phyloP scores from a whole-genome alignment of 2,888 invertebrate genomes.

The Oscheius onirici region DNA sequence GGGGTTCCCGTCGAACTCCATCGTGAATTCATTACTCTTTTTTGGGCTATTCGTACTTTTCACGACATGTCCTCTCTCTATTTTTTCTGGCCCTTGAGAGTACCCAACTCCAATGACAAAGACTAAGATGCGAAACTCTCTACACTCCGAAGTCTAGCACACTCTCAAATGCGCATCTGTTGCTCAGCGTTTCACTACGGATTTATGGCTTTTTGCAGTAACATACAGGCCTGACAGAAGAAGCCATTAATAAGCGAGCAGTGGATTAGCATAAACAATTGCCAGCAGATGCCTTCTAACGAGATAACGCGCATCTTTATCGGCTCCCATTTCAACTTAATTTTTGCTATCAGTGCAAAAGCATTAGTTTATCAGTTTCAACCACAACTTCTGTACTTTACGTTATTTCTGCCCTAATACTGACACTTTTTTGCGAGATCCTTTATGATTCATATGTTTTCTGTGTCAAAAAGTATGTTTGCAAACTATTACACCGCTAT shows the following conservation, averaged over 20 bases:
- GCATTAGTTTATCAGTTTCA: background rate
- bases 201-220: slow-evolving; percentile 32
- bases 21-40: slow-evolving; percentile 28
- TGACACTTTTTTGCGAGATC: no score
- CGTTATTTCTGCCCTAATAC: background rate
- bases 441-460: slow-evolving; percentile 10
- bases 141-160: background rate
- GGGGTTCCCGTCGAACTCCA: background rate
- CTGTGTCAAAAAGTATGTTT: slow-evolving; percentile 12
- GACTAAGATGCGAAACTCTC: no score
- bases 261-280: slow-evolving; percentile 33
- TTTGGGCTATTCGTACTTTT: background rate
- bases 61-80: background rate
- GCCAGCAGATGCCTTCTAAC: slow-evolving; percentile 27
- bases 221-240: slow-evolving; percentile 30
- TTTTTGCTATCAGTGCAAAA: background rate
- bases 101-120: no score
- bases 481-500: slow-evolving; percentile 14
- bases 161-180: slow-evolving; percentile 21
- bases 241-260: slow-evolving; percentile 32
- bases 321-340: background rate
- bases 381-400: no score
- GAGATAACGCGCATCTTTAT: slow-evolving; percentile 12
- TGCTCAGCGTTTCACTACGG: slow-evolving; percentile 22
- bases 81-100: background rate